phyloP scores from a whole-genome alignment of 2,888 invertebrate genomes.

The Zygogramma bicolorata region DNA sequence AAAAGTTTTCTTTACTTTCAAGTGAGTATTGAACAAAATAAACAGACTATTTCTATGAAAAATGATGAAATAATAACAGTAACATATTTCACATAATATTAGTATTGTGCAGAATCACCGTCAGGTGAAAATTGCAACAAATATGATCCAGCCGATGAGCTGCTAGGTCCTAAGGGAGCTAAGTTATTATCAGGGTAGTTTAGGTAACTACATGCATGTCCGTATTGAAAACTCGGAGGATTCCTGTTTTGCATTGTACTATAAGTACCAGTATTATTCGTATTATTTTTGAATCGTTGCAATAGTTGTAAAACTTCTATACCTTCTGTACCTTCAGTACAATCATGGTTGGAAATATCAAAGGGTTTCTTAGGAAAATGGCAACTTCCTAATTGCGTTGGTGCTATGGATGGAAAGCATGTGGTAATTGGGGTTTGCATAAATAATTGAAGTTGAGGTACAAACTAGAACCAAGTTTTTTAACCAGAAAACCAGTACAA shows the following conservation, averaged over 20 bases:
- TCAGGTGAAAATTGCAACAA: slow-evolving; percentile 12
- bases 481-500: too few relatives aligned
- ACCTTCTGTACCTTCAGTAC: too few relatives aligned
- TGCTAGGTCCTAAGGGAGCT: slow-evolving; percentile 18
- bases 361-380: too few relatives aligned
- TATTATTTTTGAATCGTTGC: slow-evolving; percentile 12
- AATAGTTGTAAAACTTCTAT: slow-evolving; percentile 18
- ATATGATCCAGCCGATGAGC: slow-evolving; percentile 22
- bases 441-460: too few relatives aligned
- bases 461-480: too few relatives aligned
- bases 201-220: slow-evolving; percentile 16
- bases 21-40: slow-evolving; percentile 16
- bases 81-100: slow-evolving; percentile 17
- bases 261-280: background rate
- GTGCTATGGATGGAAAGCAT: too few relatives aligned
- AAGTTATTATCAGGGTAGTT: slow-evolving; percentile 18
- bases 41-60: slow-evolving; percentile 9
- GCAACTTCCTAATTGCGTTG: too few relatives aligned
- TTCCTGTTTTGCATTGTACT: background rate
- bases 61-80: slow-evolving; percentile 9
- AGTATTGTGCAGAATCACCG: slow-evolving; percentile 10
- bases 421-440: too few relatives aligned
- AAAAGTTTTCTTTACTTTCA: slow-evolving; percentile 20
- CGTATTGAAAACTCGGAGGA: slow-evolving; percentile 17
- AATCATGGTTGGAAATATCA: too few relatives aligned